These are phyloP conservation scores for Sebastes cheni DNA, from an alignment of 2,797 vertebrate genomes.

Conservation along the genomic window DNA sequence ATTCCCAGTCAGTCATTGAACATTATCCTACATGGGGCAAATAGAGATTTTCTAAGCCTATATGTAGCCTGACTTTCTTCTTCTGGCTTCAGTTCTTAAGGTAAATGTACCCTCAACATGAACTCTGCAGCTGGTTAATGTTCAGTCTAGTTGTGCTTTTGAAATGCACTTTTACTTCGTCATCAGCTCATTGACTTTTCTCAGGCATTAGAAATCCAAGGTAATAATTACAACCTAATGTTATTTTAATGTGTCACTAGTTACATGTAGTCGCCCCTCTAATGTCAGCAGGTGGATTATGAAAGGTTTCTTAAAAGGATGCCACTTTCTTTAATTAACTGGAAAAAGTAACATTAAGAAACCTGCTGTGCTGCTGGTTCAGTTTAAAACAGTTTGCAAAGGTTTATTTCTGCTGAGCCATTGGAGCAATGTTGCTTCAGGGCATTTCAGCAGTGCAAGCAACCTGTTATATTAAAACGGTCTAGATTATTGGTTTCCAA, in stretches of 20 bases:
- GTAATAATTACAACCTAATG: conserved; percentile 52
- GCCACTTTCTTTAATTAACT: background rate
- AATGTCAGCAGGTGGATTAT: background rate
- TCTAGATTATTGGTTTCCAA: background rate
- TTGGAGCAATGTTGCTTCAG: background rate
- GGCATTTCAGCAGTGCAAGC: background rate
- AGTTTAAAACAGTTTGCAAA: background rate
- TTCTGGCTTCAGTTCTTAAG: conserved; percentile 1
- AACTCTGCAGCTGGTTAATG: conserved; percentile 61
- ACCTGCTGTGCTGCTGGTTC: background rate
- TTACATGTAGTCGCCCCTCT: conserved; percentile 9
- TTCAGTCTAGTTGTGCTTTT: conserved; percentile 17
- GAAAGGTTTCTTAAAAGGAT: background rate
- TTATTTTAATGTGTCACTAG: conserved; percentile 39
- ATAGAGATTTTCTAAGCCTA: background rate
- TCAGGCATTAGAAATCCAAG: conserved; percentile 19
- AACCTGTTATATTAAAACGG: background rate
- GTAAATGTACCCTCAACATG: conserved; percentile 32
- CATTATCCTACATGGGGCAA: background rate
- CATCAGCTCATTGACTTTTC: conserved; percentile 20
- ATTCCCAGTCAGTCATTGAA: background rate
- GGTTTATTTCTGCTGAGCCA: background rate
- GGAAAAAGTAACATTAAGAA: background rate
- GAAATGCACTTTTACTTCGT: conserved; percentile 8
- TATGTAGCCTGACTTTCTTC: background rate